These are phyloP conservation scores for Sminthurides bifidus DNA, from an alignment of 1,140 invertebrate species.

Conservation along the genomic window DNA sequence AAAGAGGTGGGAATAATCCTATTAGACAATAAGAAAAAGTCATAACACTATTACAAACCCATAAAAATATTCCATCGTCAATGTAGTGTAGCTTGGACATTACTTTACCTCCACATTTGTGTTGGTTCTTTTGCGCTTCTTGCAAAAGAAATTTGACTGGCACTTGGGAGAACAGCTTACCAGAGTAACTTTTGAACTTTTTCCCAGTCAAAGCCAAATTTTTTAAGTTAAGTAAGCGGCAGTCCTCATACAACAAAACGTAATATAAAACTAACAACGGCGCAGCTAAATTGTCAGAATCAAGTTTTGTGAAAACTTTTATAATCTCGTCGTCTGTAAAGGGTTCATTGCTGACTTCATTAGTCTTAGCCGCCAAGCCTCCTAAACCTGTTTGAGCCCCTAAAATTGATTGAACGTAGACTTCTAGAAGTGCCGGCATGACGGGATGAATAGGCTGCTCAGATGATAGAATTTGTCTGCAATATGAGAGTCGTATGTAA, in stretches of 20 bases:
- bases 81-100: slow-evolving; percentile 1
- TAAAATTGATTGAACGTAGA: slow-evolving; percentile 87
- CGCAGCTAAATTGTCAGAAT: slow-evolving; percentile 54
- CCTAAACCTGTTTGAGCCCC: slow-evolving; percentile 44
- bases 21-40: no score
- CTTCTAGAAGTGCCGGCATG: slow-evolving; percentile 82
- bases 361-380: slow-evolving; percentile 42
- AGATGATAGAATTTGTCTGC: slow-evolving; percentile 72
- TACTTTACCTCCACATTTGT: slow-evolving; percentile 56
- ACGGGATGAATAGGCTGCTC: slow-evolving; percentile 81
- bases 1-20: slow-evolving; percentile 69
- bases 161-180: slow-evolving; percentile 75
- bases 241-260: slow-evolving; percentile 83
- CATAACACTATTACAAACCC: slow-evolving; percentile 2
- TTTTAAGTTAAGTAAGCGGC: slow-evolving; percentile 54
- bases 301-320: slow-evolving; percentile 63
- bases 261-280: slow-evolving; percentile 87
- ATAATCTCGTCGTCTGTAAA: slow-evolving; percentile 82
- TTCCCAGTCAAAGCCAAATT: slow-evolving; percentile 52
- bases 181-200: slow-evolving; percentile 74
- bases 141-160: slow-evolving; percentile 90
- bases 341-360: slow-evolving; percentile 74
- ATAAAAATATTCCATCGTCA: neutral
- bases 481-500: slow-evolving; percentile 20
- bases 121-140: slow-evolving; percentile 81